phyloP scores from a whole-genome alignment of 23 tunicate species.

The Halocynthia aurantium region DNA sequence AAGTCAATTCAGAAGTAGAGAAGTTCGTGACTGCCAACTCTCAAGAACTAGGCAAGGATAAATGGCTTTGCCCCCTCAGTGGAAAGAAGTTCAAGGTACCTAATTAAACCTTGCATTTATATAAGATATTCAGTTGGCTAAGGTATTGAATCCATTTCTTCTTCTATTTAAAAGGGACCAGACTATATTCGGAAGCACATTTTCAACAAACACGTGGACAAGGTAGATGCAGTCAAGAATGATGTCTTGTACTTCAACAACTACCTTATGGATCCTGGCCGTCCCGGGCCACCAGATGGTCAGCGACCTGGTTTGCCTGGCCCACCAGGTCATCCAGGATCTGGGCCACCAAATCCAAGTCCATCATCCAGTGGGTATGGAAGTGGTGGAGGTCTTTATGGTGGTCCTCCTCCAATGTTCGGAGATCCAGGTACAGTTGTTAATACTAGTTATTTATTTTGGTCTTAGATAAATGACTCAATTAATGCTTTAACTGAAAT shows the following conservation, averaged over 20 bases:
- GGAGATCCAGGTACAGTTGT: constrained; percentile 70
- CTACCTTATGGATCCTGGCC: constrained; percentile 86
- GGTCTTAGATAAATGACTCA: neutral
- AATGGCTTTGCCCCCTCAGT: constrained; percentile 97
- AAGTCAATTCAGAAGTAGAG: constrained; percentile 85
- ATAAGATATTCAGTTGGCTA: neutral
- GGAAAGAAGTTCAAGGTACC: constrained; percentile 97
- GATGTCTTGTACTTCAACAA: constrained; percentile 93
- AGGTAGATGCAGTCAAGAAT: constrained; percentile 81
- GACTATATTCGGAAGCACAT: constrained; percentile 97
- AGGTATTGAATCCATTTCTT: neutral
- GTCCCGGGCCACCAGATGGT: constrained; percentile 91
- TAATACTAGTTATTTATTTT: neutral
- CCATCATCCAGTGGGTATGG: neutral
- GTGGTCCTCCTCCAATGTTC: constrained; percentile 48
- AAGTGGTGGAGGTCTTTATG: constrained; percentile 55
- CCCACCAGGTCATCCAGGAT: constrained; percentile 3
- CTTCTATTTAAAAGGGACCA: constrained; percentile 64
- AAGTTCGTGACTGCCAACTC: constrained; percentile 87
- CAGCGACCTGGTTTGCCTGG: constrained; percentile 12
- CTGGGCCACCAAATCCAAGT: constrained; percentile 11
- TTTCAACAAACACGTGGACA: constrained; percentile 92
- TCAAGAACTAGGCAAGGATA: constrained; percentile 95
- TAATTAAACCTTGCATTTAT: too few species aligned
- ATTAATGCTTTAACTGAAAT: neutral